Base-by-base conservation (phyloP, 2,888 invertebrate genomes). In the Lobophora halterata region DNA sequence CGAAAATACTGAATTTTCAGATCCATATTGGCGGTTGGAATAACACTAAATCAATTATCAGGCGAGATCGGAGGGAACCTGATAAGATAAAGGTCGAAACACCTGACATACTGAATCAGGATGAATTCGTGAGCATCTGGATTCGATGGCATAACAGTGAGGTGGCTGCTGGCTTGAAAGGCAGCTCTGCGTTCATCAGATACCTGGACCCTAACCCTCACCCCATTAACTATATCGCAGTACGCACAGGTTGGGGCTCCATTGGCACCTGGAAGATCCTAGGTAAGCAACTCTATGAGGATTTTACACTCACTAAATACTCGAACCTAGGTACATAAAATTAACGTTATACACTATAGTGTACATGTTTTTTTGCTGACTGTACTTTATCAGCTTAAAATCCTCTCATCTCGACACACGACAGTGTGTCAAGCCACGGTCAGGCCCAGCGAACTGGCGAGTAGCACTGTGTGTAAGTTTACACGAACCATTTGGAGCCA, bases 11-110 rank as follows among this genome's bases (percentile, higher is more conserved):
- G 17, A n/a, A n/a, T n/a, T 52, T 40, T 16, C 52, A 89, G 89
- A 76, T 95, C 19, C 93, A 94, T 75, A 82, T 95, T 55, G 95
- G 95, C 7, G 94, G 94, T 6, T 95, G 94, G 94, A 87, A 88
- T 5, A 94, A 94, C 65, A 79, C 86, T 34, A 93, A 92, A 73
- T 92, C 92, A 1, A 91, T 92, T 1, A 92, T 93, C 54, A 89
- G 93, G 25, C 90, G 90, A 61, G 91, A 93, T 71, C 87, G 89
- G 58, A 74, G 88, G 48, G 88, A 92, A 73, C 92, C 93, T 1
- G 92, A 92, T 37, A 89, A 89, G 16, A 88, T 85, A 3, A 88
- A 90, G 57, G 81, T 73, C 3, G 83, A 88, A 5, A 93, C 93
- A 0, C 92, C 91, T 0, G 89, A 82, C 30, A 89, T 93, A 49